Evolutionary conservation across 2,797 vertebrate genomes (phyloP).

Genomic region (Rhincodon typus): DNA sequence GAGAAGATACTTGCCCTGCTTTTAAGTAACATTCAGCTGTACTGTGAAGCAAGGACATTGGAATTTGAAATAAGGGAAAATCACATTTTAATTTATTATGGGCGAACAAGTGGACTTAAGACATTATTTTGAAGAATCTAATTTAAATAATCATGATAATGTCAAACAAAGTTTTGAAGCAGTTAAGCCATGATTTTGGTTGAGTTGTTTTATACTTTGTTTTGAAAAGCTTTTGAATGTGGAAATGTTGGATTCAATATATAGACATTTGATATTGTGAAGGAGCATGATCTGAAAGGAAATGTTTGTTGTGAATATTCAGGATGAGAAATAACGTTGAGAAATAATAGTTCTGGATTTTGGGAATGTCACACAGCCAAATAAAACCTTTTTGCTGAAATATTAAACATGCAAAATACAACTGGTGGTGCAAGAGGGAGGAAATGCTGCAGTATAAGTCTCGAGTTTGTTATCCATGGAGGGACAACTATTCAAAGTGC

Average conservation of each 20-base stretch:
- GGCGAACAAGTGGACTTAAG: background rate
- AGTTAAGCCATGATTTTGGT: background rate
- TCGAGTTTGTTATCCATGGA: conserved; percentile 33
- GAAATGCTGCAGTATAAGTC: background rate
- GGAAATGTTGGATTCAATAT: background rate
- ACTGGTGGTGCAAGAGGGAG: background rate
- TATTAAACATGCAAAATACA: background rate
- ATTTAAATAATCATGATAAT: background rate
- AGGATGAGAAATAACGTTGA: background rate
- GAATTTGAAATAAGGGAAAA: conserved; percentile 8
- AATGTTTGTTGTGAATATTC: background rate
- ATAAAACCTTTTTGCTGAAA: background rate
- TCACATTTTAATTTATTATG: background rate
- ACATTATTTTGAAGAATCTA: background rate
- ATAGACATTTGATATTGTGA: background rate
- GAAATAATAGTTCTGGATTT: background rate
- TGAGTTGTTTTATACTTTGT: background rate
- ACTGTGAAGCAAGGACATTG: background rate
- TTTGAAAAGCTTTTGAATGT: background rate
- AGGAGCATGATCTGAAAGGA: background rate
- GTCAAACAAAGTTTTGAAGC: background rate
- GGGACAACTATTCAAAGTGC: conserved; percentile 46
- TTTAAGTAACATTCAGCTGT: background rate
- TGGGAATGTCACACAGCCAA: background rate
- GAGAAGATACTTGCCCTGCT: background rate